phyloP scores from a whole-genome alignment of 2,888 invertebrate genomes.

The Latrodectus hesperus region DNA sequence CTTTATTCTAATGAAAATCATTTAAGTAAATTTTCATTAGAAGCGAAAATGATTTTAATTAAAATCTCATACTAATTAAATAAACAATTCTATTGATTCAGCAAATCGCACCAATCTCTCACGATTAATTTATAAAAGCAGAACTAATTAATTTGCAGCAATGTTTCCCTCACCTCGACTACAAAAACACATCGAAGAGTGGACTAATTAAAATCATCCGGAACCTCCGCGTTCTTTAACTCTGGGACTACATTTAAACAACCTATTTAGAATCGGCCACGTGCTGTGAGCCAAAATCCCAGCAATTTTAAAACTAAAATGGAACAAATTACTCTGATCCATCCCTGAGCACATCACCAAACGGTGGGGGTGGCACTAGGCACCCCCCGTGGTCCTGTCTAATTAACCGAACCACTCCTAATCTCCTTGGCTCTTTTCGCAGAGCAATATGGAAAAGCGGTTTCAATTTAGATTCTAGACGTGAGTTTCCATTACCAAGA shows the following conservation, averaged over 20 bases:
- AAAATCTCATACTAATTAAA: no score
- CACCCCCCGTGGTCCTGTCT: background rate
- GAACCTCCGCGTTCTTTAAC: background rate
- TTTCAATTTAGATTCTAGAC: constrained; percentile 1
- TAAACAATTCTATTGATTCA: no score
- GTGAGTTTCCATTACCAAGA: constrained; percentile 21
- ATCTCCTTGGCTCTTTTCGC: constrained; percentile 12
- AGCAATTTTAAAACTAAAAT: background rate
- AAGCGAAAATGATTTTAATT: no score
- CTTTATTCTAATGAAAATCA: no score
- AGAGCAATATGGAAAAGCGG: background rate
- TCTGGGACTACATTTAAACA: background rate
- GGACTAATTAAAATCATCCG: background rate
- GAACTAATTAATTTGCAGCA: no score
- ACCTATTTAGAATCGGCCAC: background rate
- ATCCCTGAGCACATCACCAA: background rate
- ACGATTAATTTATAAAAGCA: no score
- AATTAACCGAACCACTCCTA: constrained; percentile 17
- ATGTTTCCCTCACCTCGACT: background rate
- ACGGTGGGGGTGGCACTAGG: background rate
- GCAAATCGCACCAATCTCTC: no score
- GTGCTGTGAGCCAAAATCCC: background rate
- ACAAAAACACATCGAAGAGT: background rate
- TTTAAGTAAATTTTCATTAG: no score
- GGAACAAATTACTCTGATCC: background rate